Conservation (phyloP, 2,797 vertebrate genomes). For the Rhinoraja longicauda region DNA sequence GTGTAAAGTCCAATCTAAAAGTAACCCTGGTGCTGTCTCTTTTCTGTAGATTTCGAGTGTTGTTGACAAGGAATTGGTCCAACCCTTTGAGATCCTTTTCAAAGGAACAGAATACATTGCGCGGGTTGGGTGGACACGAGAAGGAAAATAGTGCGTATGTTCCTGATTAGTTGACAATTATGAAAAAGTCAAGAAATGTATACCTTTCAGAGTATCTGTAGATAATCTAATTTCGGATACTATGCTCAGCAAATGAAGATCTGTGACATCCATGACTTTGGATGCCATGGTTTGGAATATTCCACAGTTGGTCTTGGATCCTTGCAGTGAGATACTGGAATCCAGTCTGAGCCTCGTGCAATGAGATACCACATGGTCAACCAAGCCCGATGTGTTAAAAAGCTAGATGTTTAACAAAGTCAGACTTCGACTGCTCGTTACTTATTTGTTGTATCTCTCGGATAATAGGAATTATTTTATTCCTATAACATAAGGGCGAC, state of each 20-base stretch:
- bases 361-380: too few species aligned
- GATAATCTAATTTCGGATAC: background rate
- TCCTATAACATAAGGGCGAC: background rate
- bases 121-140: conserved; percentile 72
- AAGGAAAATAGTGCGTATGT: conserved; percentile 73
- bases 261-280: background rate
- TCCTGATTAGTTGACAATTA: conserved; percentile 43
- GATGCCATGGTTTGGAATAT: background rate
- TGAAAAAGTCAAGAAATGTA: background rate
- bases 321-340: background rate
- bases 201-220: background rate
- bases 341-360: too few species aligned
- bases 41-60: conserved; percentile 63
- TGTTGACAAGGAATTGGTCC: conserved; percentile 68
- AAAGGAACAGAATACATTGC: conserved; percentile 71
- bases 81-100: conserved; percentile 71
- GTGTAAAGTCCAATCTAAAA: conserved; percentile 13
- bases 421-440: too few species aligned
- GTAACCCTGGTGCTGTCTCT: conserved; percentile 50
- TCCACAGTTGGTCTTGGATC: background rate
- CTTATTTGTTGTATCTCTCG: background rate
- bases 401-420: too few species aligned
- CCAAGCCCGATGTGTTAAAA: too few species aligned
- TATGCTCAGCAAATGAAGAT: background rate
- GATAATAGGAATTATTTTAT: background rate